These are phyloP conservation scores for Atta texana DNA, from an alignment of 1,140 invertebrate genomes.

Conservation along the genomic window DNA sequence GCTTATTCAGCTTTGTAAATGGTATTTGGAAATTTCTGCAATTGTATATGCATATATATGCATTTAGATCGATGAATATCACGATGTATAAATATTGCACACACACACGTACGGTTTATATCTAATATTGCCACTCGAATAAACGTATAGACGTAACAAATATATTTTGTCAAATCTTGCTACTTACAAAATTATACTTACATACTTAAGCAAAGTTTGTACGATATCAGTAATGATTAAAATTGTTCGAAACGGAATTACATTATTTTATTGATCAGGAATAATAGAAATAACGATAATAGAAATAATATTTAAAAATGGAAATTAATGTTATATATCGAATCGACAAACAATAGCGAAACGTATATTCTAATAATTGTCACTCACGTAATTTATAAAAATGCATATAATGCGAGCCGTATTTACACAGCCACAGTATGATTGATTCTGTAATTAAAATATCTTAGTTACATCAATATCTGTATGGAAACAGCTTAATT, in stretches of 20 bases:
- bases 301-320: constrained; percentile 10
- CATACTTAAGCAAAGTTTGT: constrained; percentile 28
- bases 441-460: constrained; percentile 25
- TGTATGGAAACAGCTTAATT: constrained; percentile 4
- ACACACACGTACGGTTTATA: not conserved
- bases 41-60: not conserved
- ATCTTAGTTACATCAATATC: constrained; percentile 15
- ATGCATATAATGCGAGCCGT: constrained; percentile 31
- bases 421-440: constrained; percentile 35
- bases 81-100: not conserved
- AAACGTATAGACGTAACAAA: constrained; percentile 22
- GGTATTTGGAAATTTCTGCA: not conserved
- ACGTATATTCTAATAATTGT: not conserved
- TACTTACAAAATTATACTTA: constrained; percentile 31
- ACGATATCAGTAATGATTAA: constrained; percentile 29
- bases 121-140: constrained; percentile 60
- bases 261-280: constrained; percentile 22
- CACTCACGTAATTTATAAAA: constrained; percentile 25
- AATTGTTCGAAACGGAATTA: not conserved
- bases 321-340: constrained; percentile 7
- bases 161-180: not conserved
- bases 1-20: constrained; percentile 2
- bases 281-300: not conserved
- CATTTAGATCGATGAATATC: not conserved
- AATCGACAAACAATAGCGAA: constrained; percentile 3